Conservation (phyloP, 2,888 invertebrate genomes). For the Galerucella calmariensis region DNA sequence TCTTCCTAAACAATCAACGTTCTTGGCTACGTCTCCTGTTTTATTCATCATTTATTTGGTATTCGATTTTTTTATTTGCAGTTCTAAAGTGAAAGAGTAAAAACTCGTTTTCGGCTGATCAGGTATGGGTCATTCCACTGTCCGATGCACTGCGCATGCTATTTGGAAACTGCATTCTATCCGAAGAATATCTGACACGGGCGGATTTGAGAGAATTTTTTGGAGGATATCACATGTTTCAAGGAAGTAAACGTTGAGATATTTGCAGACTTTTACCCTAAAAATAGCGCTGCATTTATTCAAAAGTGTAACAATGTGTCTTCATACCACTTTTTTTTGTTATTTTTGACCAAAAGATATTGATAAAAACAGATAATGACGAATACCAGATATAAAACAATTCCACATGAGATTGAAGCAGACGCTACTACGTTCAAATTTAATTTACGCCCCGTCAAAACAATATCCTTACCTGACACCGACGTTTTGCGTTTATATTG, state of each 20-base stretch:
- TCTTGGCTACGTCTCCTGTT: constrained; percentile 40
- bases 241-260: not conserved
- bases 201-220: constrained; percentile 7
- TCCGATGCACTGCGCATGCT: constrained; percentile 52
- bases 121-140: constrained; percentile 62
- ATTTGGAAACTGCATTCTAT: constrained; percentile 43
- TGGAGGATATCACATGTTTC: constrained; percentile 1
- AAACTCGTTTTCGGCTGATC: constrained; percentile 61
- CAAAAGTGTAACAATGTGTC: too few species aligned
- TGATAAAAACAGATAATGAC: too few species aligned
- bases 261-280: not conserved
- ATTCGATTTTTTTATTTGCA: constrained; percentile 55
- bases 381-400: too few species aligned
- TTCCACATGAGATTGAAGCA: too few species aligned
- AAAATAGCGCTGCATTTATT: too few species aligned
- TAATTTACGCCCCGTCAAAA: too few species aligned
- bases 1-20: constrained; percentile 40
- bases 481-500: too few species aligned
- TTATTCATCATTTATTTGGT: constrained; percentile 56
- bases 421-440: too few species aligned
- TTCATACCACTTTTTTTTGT: too few species aligned
- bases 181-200: constrained; percentile 24
- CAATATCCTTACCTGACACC: too few species aligned
- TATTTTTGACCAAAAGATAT: too few species aligned
- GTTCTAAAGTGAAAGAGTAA: constrained; percentile 57